Percentiles rank a stretch among this genome's conserved stretches.
Evolutionary conservation across 2,888 invertebrate species (phyloP).

Genomic region (Heliconius charithonia): DNA sequence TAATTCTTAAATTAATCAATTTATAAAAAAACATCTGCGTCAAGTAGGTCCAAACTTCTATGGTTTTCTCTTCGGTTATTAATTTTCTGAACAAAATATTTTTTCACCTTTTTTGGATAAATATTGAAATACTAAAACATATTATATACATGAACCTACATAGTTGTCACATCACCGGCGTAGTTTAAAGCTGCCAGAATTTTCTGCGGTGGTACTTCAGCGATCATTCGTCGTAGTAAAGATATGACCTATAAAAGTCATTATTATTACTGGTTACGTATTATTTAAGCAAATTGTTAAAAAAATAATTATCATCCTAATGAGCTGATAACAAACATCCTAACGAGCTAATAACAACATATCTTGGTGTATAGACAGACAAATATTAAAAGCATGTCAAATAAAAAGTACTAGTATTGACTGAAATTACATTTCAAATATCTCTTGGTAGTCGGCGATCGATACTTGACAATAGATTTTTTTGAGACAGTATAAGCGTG

Average conservation of each 20-base stretch:
- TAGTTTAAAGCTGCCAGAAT: slow-evolving; percentile 90
- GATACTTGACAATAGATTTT: neutral
- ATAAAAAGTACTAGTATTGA: neutral
- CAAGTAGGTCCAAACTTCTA: no score
- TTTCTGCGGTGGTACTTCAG: slow-evolving; percentile 93
- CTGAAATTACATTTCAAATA: neutral
- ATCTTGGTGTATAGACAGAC: neutral
- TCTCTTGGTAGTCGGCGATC: neutral
- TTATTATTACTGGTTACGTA: neutral
- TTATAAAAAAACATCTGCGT: no score
- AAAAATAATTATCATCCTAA: neutral
- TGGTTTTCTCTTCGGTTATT: neutral
- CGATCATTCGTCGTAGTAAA: slow-evolving; percentile 92
- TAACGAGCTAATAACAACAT: neutral
- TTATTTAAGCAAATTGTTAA: neutral
- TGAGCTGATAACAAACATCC: neutral
- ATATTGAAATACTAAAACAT: neutral
- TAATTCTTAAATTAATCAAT: no score
- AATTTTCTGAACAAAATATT: neutral
- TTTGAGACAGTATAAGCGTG: neutral
- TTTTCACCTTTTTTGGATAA: neutral
- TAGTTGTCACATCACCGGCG: slow-evolving; percentile 62
- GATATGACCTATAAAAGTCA: slow-evolving; percentile 87
- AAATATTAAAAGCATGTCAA: neutral
- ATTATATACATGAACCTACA: slow-evolving; percentile 29